A percentile compares a stretch with the other conserved stretches of the same genome.
phyloP scores from a whole-genome alignment of 1,140 invertebrate genomes.

The Zaprionus inermis region DNA sequence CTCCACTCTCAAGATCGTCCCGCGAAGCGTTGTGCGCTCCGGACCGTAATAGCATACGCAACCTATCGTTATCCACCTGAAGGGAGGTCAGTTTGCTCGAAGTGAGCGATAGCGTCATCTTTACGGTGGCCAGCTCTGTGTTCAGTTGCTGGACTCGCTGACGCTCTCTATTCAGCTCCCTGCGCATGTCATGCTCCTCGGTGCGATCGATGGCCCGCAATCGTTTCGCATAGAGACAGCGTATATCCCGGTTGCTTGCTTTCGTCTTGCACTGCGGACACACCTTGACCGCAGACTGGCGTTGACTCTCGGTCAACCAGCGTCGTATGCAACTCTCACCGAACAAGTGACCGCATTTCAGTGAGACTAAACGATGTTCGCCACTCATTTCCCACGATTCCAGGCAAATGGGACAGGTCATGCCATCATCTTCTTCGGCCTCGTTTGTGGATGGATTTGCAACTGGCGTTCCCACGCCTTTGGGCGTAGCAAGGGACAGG shows the following conservation, averaged over 20 bases:
- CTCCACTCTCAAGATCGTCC: background rate
- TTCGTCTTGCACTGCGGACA: conserved; percentile 96
- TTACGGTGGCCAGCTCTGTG: conserved; percentile 85
- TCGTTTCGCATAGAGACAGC: conserved; percentile 89
- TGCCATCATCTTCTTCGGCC: conserved; percentile 87
- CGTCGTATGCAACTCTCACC: conserved; percentile 92
- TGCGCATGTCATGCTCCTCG: conserved; percentile 86
- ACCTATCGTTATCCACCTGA: conserved; percentile 57
- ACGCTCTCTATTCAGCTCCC: conserved; percentile 85
- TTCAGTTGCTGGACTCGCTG: conserved; percentile 84
- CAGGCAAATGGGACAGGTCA: conserved; percentile 94
- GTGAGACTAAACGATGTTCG: conserved; percentile 91
- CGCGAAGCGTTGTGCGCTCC: conserved; percentile 35
- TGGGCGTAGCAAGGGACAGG: conserved; percentile 11
- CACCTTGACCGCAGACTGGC: conserved; percentile 84
- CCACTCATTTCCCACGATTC: conserved; percentile 94
- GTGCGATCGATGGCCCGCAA: conserved; percentile 88
- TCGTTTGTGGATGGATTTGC: background rate
- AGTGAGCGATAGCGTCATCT: conserved; percentile 85
- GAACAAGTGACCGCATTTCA: conserved; percentile 96
- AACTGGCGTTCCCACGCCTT: conserved; percentile 33
- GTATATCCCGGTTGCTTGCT: conserved; percentile 90
- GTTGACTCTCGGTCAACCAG: conserved; percentile 87
- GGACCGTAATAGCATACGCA: conserved; percentile 49
- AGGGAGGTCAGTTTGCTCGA: conserved; percentile 44